Evolutionary conservation across 2,888 invertebrate species (phyloP), one percentile per base, ranked within the genome.

Genomic region (Imbricaverruca yamaguchii): DNA sequence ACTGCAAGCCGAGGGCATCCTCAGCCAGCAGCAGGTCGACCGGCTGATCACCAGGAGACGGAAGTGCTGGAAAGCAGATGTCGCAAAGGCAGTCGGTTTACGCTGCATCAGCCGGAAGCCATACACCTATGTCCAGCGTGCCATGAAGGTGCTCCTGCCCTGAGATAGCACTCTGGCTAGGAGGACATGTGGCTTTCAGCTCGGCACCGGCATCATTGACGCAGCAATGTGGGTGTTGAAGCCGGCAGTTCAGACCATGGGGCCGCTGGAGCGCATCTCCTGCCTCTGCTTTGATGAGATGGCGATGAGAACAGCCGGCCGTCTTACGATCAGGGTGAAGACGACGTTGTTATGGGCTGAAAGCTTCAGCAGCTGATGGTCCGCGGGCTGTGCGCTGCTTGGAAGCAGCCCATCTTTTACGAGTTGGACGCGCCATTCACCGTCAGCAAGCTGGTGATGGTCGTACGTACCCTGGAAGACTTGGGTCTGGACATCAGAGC

Each of bases 311-410:
- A 63, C n/a, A n/a, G 18, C 63, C 21, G 6, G n/a, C 63, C 63
- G 21, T 18, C 63, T 6, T 63, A 63, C 63, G 63, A 63, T 10
- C 63, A 63, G 63, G n/a, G 63, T 9, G 63, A 10, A n/a, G 63
- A 63, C 63, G 7, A 0, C n/a, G 10, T 63, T 10, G n/a, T 63
- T 9, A 21, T 10, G 8, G 63, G 63, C 21, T n/a, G 1, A 6
- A 63, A 63, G n/a, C 63, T 63, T n/a, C 63, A 63, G 63, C n/a
- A n/a, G n/a, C 21, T 63, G 63, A n/a, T 63, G 63, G 63, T 63
- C 6, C 63, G 63, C 10, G 63, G 63, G n/a, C 63, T 63, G 21
- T 63, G 63, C n/a, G 6, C 63, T 10, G 9, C 63, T 4, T 63
- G 63, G 63, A 63, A 63, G 10, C 63, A 63, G n/a, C 63, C 63